Evolutionary conservation across 2,113 vertebrate genomes (phyloP), one percentile per base, ranked within the genome.

Genomic region (Trachemys scripta): DNA sequence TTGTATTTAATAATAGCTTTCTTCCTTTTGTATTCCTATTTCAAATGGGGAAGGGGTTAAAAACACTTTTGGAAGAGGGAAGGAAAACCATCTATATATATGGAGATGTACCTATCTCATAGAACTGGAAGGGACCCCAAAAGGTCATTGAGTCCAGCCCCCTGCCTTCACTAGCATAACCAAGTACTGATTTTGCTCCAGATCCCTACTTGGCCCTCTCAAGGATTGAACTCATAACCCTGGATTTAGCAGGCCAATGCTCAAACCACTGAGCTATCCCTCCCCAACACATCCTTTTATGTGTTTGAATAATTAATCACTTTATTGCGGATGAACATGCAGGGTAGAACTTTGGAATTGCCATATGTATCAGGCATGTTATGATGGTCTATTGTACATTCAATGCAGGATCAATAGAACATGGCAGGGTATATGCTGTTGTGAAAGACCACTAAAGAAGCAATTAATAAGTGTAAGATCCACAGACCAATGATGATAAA

Each of bases 331-430:
- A n/a, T 87, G 72, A 85, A 19, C 9, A 2, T 8, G 27, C n/a
- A 50, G 56, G 7, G 14, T 13, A 88, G 81, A 76, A 80, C 8
- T 69, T 69, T 35, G 35, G 35, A n/a, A 69, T n/a, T 69, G 8
- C 57, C 25, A 0, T 14, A 45, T 6, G 6, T 27, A 4, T 84
- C 56, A 38, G 35, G 45, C 51, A 38, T 59, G 22, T 78, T 1
- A 0, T 72, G 56, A 56, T 38, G 38, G n/a, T 53, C 57, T n/a
- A 1, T 50, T 27, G 38, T 14, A 2, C 10, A 25, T 50, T 85
- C 24, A 62, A 38, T 72, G 27, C 0, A 80, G 29, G 1, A 25
- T n/a, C 10, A 1, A 0, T 50, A 59, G 38, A 79, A 42, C 1
- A 0, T 62, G 54, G 38, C 76, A 90, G 14, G 69, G 42, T 42